Evolutionary conservation across 2,888 invertebrate species (phyloP).

Genomic region (Xestia ashworthii): DNA sequence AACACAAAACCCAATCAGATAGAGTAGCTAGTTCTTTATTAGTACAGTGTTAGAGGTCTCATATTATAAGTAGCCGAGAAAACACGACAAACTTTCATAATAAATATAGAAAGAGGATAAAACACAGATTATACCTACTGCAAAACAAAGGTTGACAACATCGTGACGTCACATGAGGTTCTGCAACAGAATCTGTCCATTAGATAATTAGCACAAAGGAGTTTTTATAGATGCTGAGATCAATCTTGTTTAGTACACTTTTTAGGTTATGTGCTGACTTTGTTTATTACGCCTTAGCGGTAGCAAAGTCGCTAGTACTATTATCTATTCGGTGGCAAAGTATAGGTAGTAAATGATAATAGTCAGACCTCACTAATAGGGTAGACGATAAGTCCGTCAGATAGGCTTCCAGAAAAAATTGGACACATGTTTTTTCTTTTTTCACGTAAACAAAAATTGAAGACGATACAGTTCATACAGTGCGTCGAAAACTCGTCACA

Average conservation of each 20-base stretch:
- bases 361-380: no score
- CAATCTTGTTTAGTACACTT: neutral
- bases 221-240: neutral
- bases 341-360: no score
- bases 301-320: neutral
- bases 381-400: no score
- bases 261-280: neutral
- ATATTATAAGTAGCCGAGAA: constrained; percentile 7
- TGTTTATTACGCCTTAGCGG: neutral
- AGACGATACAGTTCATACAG: no score
- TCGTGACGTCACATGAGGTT: constrained; percentile 6
- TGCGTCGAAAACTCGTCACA: no score
- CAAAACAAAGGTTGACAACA: constrained; percentile 37
- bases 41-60: constrained; percentile 12
- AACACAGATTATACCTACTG: neutral
- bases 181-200: constrained; percentile 19
- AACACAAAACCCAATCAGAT: constrained; percentile 28
- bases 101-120: constrained; percentile 32
- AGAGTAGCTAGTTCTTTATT: constrained; percentile 34
- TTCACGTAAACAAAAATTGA: no score
- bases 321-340: no score
- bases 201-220: constrained; percentile 23
- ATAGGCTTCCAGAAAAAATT: no score
- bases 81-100: constrained; percentile 24
- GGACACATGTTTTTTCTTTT: no score